Evolutionary conservation across 2,888 invertebrate species (phyloP).

Genomic region (Tipula lateralis): DNA sequence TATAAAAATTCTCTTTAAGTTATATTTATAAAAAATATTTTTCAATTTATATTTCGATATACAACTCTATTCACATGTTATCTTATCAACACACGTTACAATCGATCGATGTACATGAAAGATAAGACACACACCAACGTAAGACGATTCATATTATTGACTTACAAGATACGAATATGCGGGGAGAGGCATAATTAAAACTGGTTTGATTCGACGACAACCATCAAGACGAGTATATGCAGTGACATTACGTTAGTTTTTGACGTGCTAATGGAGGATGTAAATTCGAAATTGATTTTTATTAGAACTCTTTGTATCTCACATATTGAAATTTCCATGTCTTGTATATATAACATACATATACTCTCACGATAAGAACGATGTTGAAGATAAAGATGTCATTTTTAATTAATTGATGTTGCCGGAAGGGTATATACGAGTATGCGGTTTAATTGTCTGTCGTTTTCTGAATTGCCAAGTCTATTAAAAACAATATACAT

Average conservation of each 20-base stretch:
- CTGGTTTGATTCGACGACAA: neutral
- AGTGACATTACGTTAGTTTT: neutral
- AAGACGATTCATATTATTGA: neutral
- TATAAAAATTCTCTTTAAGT: neutral
- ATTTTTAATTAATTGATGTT: neutral
- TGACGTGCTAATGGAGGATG: neutral
- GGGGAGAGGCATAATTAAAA: neutral
- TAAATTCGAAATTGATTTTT: neutral
- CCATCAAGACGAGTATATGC: neutral
- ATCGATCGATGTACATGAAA: neutral
- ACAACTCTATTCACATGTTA: neutral
- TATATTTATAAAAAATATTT: conserved; percentile 12
- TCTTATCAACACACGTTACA: neutral
- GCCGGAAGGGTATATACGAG: neutral
- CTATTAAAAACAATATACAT: neutral
- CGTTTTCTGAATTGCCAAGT: neutral
- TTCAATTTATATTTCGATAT: neutral
- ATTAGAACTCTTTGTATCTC: too few species aligned
- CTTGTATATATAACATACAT: neutral
- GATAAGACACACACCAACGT: neutral
- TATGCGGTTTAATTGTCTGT: neutral
- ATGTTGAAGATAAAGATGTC: neutral
- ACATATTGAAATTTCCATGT: neutral
- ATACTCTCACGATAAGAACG: neutral
- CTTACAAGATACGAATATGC: neutral